Conservation (phyloP, 2,113 vertebrate genomes). For the Cricetomys ansorgei region DNA sequence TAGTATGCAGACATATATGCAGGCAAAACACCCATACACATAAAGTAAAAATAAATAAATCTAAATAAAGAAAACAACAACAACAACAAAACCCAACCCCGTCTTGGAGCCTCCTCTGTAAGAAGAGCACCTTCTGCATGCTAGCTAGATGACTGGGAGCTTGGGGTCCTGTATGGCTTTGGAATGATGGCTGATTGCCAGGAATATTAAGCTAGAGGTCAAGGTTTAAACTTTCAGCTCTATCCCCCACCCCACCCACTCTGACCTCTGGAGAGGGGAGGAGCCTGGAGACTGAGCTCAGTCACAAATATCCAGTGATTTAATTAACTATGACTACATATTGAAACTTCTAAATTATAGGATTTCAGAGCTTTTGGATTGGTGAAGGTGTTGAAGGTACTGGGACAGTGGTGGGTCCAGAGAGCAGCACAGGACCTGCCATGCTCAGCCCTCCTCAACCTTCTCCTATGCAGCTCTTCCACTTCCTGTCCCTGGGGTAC, state of each 20-base stretch:
- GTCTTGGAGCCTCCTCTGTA: background rate
- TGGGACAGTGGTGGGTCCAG: background rate
- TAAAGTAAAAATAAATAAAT: background rate
- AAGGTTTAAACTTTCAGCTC: background rate
- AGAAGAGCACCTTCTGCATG: background rate
- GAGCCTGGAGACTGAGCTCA: background rate
- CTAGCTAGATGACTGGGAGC: conserved; percentile 21
- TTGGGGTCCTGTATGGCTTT: background rate
- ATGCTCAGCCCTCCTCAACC: background rate
- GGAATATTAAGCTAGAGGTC: background rate
- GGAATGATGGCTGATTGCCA: background rate
- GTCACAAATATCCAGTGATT: background rate
- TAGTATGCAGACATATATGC: background rate
- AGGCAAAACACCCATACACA: background rate
- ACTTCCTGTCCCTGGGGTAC: background rate
- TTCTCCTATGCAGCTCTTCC: background rate
- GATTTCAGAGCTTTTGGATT: background rate
- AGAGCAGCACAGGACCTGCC: background rate
- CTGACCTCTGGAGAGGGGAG: background rate
- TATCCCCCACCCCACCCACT: no score
- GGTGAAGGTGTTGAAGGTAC: background rate
- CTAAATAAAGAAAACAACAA: background rate
- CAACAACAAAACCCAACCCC: background rate
- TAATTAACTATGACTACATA: background rate
- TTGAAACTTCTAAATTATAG: background rate